Conservation (phyloP, 2,888 invertebrate genomes). For the Listrodromus nycthemerus region DNA sequence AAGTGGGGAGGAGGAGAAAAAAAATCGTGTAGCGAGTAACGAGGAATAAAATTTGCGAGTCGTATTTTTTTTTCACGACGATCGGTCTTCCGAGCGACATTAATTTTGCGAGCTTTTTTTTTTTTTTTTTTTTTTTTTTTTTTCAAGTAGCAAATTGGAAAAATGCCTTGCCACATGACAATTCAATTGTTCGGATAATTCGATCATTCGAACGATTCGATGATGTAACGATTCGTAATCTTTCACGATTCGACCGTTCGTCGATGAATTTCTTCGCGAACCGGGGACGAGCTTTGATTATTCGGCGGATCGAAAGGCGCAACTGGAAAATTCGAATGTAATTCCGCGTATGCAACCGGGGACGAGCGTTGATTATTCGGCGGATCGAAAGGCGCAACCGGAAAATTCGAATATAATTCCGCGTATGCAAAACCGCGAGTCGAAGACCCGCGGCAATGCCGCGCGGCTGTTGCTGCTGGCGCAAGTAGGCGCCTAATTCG, state of each 20-base stretch:
- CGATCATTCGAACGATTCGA: too few relatives aligned
- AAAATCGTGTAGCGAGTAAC: conserved; percentile 1
- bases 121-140: conserved; percentile 5
- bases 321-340: conserved; percentile 38
- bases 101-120: not conserved
- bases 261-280: too few relatives aligned
- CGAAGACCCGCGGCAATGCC: conserved; percentile 35
- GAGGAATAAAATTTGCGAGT: conserved; percentile 17
- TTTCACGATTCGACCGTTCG: too few relatives aligned
- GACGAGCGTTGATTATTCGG: conserved; percentile 21
- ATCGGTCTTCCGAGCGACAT: conserved; percentile 1
- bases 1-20: not conserved
- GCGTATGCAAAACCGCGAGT: conserved; percentile 64
- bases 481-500: conserved; percentile 74
- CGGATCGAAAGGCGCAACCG: conserved; percentile 16
- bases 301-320: not conserved
- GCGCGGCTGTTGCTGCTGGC: conserved; percentile 44
- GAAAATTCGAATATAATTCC: conserved; percentile 28
- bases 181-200: too few relatives aligned
- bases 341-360: conserved; percentile 57
- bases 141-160: not conserved
- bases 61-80: conserved; percentile 26
- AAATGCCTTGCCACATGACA: too few relatives aligned
- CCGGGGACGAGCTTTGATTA: conserved; percentile 2
- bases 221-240: too few relatives aligned